Conservation (phyloP, 64 coral and sea anemone species). For the Actinia equina region DNA sequence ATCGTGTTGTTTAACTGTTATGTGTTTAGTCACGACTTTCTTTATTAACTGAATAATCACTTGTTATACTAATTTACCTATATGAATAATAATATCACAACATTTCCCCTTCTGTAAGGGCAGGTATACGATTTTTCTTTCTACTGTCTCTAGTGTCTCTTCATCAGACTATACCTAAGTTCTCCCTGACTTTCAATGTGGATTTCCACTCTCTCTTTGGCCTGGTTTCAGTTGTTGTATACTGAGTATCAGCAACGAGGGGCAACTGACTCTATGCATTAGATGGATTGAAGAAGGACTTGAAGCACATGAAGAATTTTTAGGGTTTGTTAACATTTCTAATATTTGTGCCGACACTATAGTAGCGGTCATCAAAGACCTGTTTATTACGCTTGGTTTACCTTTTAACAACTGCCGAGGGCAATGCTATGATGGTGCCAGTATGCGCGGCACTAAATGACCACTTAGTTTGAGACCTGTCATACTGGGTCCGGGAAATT, state of each 20-base stretch:
- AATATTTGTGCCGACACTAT: conserved; percentile 24
- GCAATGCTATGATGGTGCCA: conserved; percentile 22
- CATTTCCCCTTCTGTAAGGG: background rate
- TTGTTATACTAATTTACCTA: background rate
- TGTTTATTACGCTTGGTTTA: background rate
- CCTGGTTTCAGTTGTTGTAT: background rate
- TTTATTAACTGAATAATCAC: too few relatives aligned
- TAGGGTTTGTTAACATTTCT: conserved; percentile 26
- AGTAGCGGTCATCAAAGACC: background rate
- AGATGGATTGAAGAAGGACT: conserved; percentile 11
- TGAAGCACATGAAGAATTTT: conserved; percentile 20
- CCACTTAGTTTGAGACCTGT: too few relatives aligned
- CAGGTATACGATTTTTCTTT: background rate
- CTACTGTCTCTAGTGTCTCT: background rate
- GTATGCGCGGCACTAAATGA: background rate
- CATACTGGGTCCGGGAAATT: too few relatives aligned
- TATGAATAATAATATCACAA: background rate
- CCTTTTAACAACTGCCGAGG: conserved; percentile 10
- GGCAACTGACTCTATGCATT: conserved; percentile 14
- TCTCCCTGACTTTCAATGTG: background rate
- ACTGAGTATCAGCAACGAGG: conserved; percentile 20
- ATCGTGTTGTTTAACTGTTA: too few relatives aligned
- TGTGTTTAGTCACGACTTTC: too few relatives aligned
- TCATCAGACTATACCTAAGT: background rate
- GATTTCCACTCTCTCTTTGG: background rate